These are phyloP conservation scores for Puffinus mauretanicus DNA, from an alignment of 2,113 vertebrate genomes.

Conservation along the genomic window DNA sequence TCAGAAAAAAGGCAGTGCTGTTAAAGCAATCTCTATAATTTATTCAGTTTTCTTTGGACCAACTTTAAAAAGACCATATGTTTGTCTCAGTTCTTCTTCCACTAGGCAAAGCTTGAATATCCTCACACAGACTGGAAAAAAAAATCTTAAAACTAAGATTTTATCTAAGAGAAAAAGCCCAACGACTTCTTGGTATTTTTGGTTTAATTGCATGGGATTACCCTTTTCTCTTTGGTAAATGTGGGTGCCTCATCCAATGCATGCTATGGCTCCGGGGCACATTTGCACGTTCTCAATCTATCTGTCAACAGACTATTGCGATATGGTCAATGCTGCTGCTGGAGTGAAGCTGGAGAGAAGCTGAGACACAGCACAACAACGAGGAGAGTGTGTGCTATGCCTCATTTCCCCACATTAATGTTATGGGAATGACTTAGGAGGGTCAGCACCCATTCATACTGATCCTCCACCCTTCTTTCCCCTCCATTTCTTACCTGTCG, in stretches of 20 bases:
- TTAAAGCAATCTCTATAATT: background rate
- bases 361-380: background rate
- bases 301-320: rapidly evolving
- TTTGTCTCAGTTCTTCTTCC: background rate
- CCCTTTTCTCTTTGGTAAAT: background rate
- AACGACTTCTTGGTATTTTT: background rate
- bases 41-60: background rate
- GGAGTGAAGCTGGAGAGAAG: background rate
- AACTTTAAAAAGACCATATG: background rate
- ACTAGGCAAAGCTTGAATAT: background rate
- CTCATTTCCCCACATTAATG: background rate
- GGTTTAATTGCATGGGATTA: background rate
- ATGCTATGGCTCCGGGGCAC: background rate
- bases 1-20: rapidly evolving
- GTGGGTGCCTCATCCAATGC: background rate
- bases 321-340: background rate
- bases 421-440: background rate
- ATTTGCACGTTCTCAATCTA: background rate
- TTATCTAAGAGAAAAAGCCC: background rate
- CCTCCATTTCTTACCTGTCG: background rate
- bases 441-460: rapidly evolving
- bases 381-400: background rate
- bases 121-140: background rate
- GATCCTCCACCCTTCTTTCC: background rate
- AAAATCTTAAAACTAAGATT: background rate